These are phyloP conservation scores for Penelope pileata DNA, from an alignment of 2,113 vertebrate genomes.

Conservation along the genomic window DNA sequence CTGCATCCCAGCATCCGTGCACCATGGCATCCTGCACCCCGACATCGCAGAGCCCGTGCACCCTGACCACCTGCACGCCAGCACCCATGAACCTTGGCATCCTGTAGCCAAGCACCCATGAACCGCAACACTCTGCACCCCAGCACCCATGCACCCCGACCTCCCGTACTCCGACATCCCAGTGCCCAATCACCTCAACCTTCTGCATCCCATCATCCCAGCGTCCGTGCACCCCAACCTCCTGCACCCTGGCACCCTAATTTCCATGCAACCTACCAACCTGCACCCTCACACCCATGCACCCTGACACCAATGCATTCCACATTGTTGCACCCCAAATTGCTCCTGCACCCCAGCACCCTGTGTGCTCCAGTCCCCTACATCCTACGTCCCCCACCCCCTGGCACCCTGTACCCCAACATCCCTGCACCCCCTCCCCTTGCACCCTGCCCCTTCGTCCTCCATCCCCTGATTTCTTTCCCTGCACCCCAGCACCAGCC, in stretches of 20 bases:
- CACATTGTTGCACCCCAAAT: too few relatives aligned
- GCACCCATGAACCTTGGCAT: slow-evolving; percentile 3
- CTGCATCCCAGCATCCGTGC: background rate
- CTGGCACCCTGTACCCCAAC: background rate
- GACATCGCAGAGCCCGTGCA: background rate
- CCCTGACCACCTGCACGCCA: background rate
- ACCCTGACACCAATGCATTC: too few relatives aligned
- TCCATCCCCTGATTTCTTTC: background rate
- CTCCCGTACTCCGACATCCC: background rate
- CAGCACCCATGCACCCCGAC: background rate
- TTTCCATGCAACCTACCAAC: too few relatives aligned
- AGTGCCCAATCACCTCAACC: too few relatives aligned
- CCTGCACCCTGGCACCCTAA: background rate
- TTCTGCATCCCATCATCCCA: background rate
- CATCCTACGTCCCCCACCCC: background rate
- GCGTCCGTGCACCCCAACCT: background rate
- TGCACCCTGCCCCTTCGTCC: background rate
- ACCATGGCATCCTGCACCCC: background rate
- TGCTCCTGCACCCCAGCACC: background rate
- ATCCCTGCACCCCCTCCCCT: background rate
- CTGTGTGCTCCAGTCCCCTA: background rate
- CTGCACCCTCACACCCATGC: too few relatives aligned
- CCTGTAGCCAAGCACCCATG: too few relatives aligned
- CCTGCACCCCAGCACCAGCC: background rate
- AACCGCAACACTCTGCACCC: background rate